Evolutionary conservation across 2,113 vertebrate genomes (phyloP).

Genomic region (Hippocampus barbouri): DNA sequence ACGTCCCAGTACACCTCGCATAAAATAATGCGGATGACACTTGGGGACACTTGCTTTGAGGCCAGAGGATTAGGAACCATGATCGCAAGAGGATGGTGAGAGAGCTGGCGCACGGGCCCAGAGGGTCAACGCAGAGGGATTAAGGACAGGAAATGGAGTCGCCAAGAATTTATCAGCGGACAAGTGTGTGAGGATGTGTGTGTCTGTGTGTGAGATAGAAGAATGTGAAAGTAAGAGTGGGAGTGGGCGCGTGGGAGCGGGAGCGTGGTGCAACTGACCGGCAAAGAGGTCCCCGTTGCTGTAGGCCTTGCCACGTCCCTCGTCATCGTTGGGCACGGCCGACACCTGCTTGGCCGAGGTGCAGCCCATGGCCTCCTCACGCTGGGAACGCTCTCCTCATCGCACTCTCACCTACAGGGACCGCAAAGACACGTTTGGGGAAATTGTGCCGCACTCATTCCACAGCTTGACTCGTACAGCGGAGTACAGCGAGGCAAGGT

Average conservation of each 20-base stretch:
- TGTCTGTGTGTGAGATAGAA: not conserved
- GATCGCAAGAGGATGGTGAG: slow-evolving; percentile 27
- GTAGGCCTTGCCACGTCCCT: slow-evolving; percentile 95
- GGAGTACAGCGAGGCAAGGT: no score
- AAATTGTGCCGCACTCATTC: not conserved
- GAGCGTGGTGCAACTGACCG: slow-evolving; percentile 74
- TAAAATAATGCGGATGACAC: slow-evolving; percentile 38
- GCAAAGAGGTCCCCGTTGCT: slow-evolving; percentile 97
- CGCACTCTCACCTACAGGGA: slow-evolving; percentile 68
- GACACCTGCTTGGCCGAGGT: slow-evolving; percentile 99
- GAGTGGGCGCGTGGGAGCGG: not conserved
- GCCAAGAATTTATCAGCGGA: slow-evolving; percentile 37
- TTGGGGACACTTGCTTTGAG: slow-evolving; percentile 3
- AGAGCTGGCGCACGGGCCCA: slow-evolving; percentile 1
- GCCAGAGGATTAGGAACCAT: slow-evolving; percentile 17
- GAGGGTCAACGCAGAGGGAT: slow-evolving; percentile 27
- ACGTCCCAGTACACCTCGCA: not conserved
- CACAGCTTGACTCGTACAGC: no score
- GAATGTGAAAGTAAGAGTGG: not conserved
- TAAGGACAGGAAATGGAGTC: slow-evolving; percentile 33
- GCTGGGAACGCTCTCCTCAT: slow-evolving; percentile 85
- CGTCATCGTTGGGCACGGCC: slow-evolving; percentile 97
- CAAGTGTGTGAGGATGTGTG: not conserved
- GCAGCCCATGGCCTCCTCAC: slow-evolving; percentile 98
- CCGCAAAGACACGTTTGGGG: slow-evolving; percentile 12